Base-by-base conservation (phyloP, 2,888 invertebrate genomes). In the Hemistola chrysoprasaria region DNA sequence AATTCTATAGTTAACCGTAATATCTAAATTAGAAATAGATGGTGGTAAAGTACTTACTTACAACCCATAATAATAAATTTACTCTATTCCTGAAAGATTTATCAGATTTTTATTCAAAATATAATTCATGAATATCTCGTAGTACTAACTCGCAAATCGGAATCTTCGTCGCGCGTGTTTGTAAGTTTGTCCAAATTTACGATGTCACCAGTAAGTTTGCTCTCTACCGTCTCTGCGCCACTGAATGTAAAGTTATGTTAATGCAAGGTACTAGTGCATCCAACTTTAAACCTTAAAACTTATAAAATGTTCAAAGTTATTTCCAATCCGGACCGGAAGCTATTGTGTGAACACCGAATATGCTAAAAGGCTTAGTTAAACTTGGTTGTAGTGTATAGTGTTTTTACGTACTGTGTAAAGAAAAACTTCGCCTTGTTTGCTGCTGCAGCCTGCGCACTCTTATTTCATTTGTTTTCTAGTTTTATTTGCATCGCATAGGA, bases 181-280 rank as follows among this genome's bases (percentile, higher is more conserved):
- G 83, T 74, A 80, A 85, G 74, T 84, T 85, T 63, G 56, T 53
- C 61, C 62, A 64, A 82, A 87, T 87, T 87, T 87, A 87, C 78
- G 84, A 78, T 67, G 71, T 79, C 75, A 77, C 78, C 70, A 70
- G 76, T 73, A 73, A 85, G 71, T 71, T 83, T 77, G 69, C 67
- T 75, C 71, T 71, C 74, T 64, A 67, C 75, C 69, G 66, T 75
- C 71, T 71, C 74, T 64, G 67, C 75, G 71, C 71, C 78, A 72
- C 77, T 82, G 85, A 79, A 86, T 86, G 74, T 78, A 81, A 81
- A 86, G 78, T 84, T 87, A 86, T 87, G 87, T 72, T 78, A 85
- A 86, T 87, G 68, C 30, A 34, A 44, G 43, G 63, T 59, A 62
- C 64, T 61, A 70, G 71, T 77, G 75, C 76, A 78, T 64, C 64